Conservation (phyloP, 2,888 invertebrate genomes). For the Ametastegia equiseti region DNA sequence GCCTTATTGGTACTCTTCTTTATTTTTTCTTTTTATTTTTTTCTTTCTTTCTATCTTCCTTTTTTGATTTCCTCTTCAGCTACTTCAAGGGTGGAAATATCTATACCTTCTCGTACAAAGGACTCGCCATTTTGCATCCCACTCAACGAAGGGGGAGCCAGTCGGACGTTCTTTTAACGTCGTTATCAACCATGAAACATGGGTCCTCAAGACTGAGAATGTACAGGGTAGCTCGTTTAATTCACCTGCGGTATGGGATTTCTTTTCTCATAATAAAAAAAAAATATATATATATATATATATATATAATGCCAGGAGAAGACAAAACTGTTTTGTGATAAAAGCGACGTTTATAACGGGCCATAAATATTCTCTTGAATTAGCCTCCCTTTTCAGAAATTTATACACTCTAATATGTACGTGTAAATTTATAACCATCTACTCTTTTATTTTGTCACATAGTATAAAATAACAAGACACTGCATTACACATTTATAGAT, state of each 20-base stretch:
- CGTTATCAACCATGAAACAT: slow-evolving; percentile 29
- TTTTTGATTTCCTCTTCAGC: too few relatives aligned
- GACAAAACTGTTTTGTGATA: background rate
- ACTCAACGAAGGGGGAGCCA: background rate
- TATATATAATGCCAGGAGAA: background rate
- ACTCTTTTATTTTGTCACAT: too few relatives aligned
- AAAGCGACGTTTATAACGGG: background rate
- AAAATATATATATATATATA: too few relatives aligned
- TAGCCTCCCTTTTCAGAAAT: background rate
- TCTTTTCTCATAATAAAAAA: slow-evolving; percentile 6
- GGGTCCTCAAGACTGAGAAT: background rate
- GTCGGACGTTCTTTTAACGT: slow-evolving; percentile 19
- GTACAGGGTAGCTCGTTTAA: background rate
- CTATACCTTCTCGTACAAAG: background rate
- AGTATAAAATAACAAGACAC: too few relatives aligned
- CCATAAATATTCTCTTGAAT: background rate
- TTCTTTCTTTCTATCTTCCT: too few relatives aligned
- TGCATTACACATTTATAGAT: too few relatives aligned
- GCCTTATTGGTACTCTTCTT: too few relatives aligned
- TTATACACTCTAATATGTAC: too few relatives aligned
- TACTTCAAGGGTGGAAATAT: slow-evolving; percentile 8
- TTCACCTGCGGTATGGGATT: background rate
- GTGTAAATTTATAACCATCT: too few relatives aligned
- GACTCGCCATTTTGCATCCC: background rate
- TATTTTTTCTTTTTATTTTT: too few relatives aligned